Base-by-base conservation (phyloP, 2,113 vertebrate species). In the Helogale parvula region DNA sequence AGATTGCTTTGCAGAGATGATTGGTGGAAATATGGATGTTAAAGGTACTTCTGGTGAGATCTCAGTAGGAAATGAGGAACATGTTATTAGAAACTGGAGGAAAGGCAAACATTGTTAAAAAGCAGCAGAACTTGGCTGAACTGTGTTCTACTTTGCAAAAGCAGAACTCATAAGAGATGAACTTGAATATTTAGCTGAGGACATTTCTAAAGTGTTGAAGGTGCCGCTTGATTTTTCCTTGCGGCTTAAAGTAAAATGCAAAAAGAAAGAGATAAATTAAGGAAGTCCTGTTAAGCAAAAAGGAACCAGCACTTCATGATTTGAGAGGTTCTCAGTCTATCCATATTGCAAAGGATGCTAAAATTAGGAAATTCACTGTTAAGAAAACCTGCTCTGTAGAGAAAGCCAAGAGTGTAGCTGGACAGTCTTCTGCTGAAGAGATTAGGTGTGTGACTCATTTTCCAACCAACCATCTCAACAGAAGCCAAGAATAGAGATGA, bases 191-290 rank as follows among this genome's bases (percentile, higher is more conserved):
- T 90, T 93, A 76, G 25, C 12, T 69, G 66, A 93, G 60, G 33
- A 77, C 25, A 94, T 85, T 88, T 93, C 82, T 12, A 96, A 91
- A 95, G 16, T 80, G 38, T 71, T 92, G 50, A 82, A 88, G 63
- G 63, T 38, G 5, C 52, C 77, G 25, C 54, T n/a, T 84, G 29
- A 13, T 68, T 80, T 84, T 47, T 38, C 71, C 19, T 90, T 71
- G 10, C 66, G 91, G 31, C 86, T 79, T 52, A 93, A 5, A 90
- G 82, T 89, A 79, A 95, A 96, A 88, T 11, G 50, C 38, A 83
- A 71, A 57, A 93, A 38, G 52, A 80, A 88, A 65, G 41, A n/a
- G 16, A 74, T 31, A 79, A 69, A 45, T 15, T 33, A 29, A 94
- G 13, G 27, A 33, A 71, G 31, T 41, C 89, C 81, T 54, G 21